Conservation (phyloP, 2,797 vertebrate species). For the Rhinogobio ventralis region DNA sequence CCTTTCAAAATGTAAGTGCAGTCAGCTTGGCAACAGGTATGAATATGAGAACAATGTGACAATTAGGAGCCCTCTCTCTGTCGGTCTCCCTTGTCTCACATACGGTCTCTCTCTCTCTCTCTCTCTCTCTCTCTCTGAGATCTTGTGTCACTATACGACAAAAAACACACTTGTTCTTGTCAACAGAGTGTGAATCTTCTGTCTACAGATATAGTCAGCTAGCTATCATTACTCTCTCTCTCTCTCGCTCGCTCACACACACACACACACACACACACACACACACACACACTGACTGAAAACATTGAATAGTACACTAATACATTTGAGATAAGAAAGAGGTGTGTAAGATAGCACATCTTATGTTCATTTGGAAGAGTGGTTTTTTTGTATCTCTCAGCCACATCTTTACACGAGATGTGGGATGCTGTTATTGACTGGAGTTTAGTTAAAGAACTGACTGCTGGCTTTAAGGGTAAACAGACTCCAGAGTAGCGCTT, state of each 20-base stretch:
- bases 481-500: constrained; percentile 34
- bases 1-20: constrained; percentile 14
- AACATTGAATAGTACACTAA: neutral
- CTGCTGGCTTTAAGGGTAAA: constrained; percentile 31
- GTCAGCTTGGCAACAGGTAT: neutral
- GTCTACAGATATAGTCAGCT: constrained; percentile 34
- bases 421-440: neutral
- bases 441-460: constrained; percentile 48
- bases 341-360: neutral
- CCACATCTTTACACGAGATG: neutral
- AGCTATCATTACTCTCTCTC: constrained; percentile 14
- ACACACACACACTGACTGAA: neutral
- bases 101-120: neutral
- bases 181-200: constrained; percentile 23
- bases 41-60: constrained; percentile 5
- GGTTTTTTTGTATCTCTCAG: neutral
- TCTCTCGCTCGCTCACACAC: neutral
- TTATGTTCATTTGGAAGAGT: neutral
- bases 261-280: neutral
- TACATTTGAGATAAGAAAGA: neutral
- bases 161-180: constrained; percentile 43
- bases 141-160: constrained; percentile 49
- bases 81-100: constrained; percentile 14
- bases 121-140: constrained; percentile 17
- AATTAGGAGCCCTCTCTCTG: constrained; percentile 12